phyloP scores from a whole-genome alignment of 2,888 invertebrate species.

The Himalopsyche anomala region DNA sequence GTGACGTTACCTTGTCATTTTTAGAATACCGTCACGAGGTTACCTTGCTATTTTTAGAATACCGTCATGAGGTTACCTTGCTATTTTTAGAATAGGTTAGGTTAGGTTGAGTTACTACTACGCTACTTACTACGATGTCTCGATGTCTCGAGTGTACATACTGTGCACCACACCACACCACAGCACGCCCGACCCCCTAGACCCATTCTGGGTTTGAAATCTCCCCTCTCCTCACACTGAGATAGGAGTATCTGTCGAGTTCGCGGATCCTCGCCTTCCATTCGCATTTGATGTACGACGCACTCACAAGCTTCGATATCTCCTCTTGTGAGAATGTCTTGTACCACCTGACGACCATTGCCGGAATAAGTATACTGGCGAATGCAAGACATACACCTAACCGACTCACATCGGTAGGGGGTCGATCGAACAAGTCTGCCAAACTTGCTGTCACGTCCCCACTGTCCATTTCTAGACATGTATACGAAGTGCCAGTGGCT shows the following conservation, averaged over 20 bases:
- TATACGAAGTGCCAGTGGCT: slow-evolving; percentile 56
- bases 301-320: slow-evolving; percentile 47
- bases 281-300: slow-evolving; percentile 44
- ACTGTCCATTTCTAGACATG: slow-evolving; percentile 51
- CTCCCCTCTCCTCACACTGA: slow-evolving; percentile 54
- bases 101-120: no score
- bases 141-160: no score
- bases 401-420: slow-evolving; percentile 39
- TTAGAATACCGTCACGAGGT: no score
- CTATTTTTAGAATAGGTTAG: no score
- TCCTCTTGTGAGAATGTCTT: slow-evolving; percentile 47
- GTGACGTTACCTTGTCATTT: no score
- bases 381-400: slow-evolving; percentile 54
- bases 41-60: no score
- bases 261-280: slow-evolving; percentile 41
- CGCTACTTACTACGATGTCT: no score
- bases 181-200: no score
- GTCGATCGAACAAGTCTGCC: slow-evolving; percentile 47
- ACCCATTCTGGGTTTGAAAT: neutral
- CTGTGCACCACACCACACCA: no score
- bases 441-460: slow-evolving; percentile 46
- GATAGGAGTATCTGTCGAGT: neutral
- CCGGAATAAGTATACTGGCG: slow-evolving; percentile 54
- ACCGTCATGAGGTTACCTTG: no score
- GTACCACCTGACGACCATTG: slow-evolving; percentile 55